Evolutionary conservation across 2,113 vertebrate species (phyloP), one percentile per base, ranked within the genome.

Genomic region (Dicerorhinus sumatrensis): DNA sequence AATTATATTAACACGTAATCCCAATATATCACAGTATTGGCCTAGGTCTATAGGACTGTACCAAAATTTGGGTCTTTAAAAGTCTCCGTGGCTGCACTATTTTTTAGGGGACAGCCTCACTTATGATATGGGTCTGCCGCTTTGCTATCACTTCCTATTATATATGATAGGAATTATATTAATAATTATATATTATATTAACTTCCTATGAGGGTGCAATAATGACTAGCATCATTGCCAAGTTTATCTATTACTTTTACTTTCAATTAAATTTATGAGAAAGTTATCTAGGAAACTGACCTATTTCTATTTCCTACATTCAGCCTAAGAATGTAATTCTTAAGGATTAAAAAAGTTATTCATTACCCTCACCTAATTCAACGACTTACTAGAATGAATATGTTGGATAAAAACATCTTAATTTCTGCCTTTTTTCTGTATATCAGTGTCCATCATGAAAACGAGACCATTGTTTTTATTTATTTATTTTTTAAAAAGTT

Each of bases 201-300:
- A 82, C 27, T 62, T 89, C 65, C 80, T 85, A n/a, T 60, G 63
- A 90, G 51, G 29, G n/a, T 60, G 42, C 20, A 29, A 72, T 88
- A 91, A 91, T 95, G 48, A 81, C 85, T 58, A 18, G 25, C 42
- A n/a, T 75, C 65, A 91, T 60, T 86, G 75, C 12, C 23, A 65
- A 58, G 8, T 80, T 85, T 91, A 58, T 60, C 73, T 91, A 70
- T 89, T 89, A 58, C 39, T 69, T 80, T 16, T 73, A 60, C 58
- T 73, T 94, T 80, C 23, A 89, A 36, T 79, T 91, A 80, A 62
- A 65, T 85, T 84, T 72, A 90, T 63, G 36, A 73, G 29, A 96
- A 83, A 25, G 3, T 48, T 63, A 33, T 80, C 48, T 39, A 46
- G 70, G 54, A 95, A 72, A 89, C 18, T 91, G 73, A 87, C n/a